Percentiles rank a stretch among this genome's conserved stretches.
Conservation (phyloP, 2,888 invertebrate species). For the Chironomus tentans region DNA sequence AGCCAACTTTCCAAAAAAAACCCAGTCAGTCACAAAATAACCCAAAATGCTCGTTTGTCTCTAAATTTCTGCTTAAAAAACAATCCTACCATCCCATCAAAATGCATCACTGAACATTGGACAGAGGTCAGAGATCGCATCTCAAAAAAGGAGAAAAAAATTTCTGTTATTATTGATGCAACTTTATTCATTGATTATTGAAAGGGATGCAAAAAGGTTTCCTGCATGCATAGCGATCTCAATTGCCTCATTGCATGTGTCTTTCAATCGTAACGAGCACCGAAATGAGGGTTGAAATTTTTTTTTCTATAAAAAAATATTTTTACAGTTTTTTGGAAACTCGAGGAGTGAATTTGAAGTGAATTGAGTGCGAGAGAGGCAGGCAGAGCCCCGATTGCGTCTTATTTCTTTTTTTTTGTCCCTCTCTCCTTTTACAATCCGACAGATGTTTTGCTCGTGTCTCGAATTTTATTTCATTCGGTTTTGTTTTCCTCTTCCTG, state of each 20-base stretch:
- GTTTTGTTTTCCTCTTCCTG: conserved; percentile 14
- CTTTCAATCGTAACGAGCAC: neutral
- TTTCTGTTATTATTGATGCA: neutral
- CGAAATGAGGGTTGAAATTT: conserved; percentile 9
- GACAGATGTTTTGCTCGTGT: conserved; percentile 18
- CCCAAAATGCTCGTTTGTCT: too few relatives aligned
- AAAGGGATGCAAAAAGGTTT: neutral
- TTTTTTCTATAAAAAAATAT: neutral
- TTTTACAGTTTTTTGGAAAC: conserved; percentile 20
- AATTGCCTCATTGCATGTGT: neutral
- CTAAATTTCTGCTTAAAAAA: too few relatives aligned
- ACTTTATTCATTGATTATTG: neutral
- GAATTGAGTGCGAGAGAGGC: neutral
- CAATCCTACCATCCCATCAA: too few relatives aligned
- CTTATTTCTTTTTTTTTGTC: neutral
- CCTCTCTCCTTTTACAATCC: neutral
- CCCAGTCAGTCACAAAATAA: too few relatives aligned
- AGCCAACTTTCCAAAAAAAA: too few relatives aligned
- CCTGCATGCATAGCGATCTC: neutral
- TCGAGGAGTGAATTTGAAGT: neutral
- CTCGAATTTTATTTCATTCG: neutral
- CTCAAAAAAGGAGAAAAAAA: neutral
- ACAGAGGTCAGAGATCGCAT: conserved; percentile 16
- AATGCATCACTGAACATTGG: neutral
- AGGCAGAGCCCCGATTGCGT: neutral